These are phyloP conservation scores for Cyrtorhinus lividipennis DNA, from an alignment of 1,140 invertebrate genomes.

Conservation along the genomic window DNA sequence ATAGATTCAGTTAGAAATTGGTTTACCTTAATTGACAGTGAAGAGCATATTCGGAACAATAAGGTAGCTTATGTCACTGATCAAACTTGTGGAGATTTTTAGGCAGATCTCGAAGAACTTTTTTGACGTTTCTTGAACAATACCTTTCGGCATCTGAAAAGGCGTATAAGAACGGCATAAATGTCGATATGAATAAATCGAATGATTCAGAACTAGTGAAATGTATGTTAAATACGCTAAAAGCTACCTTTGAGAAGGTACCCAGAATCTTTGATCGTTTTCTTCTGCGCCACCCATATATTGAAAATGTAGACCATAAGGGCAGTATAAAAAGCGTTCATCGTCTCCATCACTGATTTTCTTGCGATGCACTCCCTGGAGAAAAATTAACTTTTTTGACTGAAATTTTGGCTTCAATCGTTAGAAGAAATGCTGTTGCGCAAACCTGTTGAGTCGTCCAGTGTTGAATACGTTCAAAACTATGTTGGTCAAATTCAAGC, in stretches of 20 bases:
- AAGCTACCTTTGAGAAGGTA: constrained; percentile 40
- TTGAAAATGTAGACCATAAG: constrained; percentile 33
- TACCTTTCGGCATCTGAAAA: constrained; percentile 22
- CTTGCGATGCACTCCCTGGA: constrained; percentile 35
- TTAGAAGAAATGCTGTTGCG: too few relatives aligned
- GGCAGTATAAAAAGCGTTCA: constrained; percentile 37
- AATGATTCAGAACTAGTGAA: too few relatives aligned
- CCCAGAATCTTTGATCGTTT: constrained; percentile 39
- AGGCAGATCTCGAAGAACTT: constrained; percentile 19
- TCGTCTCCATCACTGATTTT: constrained; percentile 32
- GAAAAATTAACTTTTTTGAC: constrained; percentile 11
- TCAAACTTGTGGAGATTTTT: constrained; percentile 14
- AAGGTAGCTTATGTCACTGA: not conserved
- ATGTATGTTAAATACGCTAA: too few relatives aligned
- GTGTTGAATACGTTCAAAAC: constrained; percentile 36
- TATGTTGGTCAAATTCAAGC: constrained; percentile 41
- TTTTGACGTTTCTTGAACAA: constrained; percentile 19
- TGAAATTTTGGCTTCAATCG: too few relatives aligned
- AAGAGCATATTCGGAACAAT: not conserved
- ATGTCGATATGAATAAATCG: too few relatives aligned
- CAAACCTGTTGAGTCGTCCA: constrained; percentile 37
- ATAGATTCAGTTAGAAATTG: too few relatives aligned
- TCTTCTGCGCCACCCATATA: constrained; percentile 35
- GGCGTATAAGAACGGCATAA: too few relatives aligned
- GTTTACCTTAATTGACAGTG: not conserved